Evolutionary conservation across 2,888 invertebrate genomes (phyloP).

Genomic region (Agrochola lychnidis): DNA sequence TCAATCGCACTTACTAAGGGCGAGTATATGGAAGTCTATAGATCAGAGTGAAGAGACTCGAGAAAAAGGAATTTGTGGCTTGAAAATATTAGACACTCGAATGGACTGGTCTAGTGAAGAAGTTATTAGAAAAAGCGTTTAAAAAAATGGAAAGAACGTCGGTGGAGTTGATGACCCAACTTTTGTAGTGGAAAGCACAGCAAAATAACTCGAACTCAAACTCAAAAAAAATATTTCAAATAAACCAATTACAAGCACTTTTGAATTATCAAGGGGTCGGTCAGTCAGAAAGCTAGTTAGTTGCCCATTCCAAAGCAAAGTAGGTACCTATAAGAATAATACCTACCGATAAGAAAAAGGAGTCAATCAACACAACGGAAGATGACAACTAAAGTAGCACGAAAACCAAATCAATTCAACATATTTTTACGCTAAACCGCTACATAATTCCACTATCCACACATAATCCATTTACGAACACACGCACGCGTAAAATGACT

Average conservation of each 20-base stretch:
- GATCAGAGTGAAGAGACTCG: background rate
- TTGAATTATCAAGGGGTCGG: too few species aligned
- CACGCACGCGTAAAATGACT: slow-evolving; percentile 56
- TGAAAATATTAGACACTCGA: background rate
- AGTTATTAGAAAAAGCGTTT: background rate
- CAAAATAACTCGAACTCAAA: background rate
- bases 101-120: background rate
- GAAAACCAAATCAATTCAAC: background rate
- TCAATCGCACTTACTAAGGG: background rate
- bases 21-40: background rate
- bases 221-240: too few species aligned
- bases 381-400: background rate
- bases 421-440: slow-evolving; percentile 34
- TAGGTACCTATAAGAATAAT: too few species aligned
- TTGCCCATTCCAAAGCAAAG: too few species aligned
- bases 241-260: too few species aligned
- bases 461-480: slow-evolving; percentile 56
- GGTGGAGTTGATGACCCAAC: background rate
- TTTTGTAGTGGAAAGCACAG: background rate
- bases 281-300: too few species aligned
- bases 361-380: background rate
- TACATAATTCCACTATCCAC: slow-evolving; percentile 28
- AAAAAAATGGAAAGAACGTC: background rate
- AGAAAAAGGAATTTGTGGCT: background rate
- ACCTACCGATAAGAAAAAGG: background rate